Conservation (phyloP, 2,888 invertebrate genomes). For the Cosmia pyralina region DNA sequence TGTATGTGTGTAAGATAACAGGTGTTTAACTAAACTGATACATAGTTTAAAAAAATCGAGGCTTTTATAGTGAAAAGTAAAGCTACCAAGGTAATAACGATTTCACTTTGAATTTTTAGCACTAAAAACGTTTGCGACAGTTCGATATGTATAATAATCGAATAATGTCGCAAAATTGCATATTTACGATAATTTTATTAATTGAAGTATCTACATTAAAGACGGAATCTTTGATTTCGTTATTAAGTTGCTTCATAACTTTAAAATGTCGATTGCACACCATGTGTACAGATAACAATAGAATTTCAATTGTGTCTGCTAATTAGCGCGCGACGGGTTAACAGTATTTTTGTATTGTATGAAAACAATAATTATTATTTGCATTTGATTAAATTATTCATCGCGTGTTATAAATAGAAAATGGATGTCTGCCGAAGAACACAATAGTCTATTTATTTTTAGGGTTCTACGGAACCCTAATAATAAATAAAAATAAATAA, state of each 20-base stretch:
- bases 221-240: slow-evolving; percentile 1
- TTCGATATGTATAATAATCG: slow-evolving; percentile 38
- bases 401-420: not conserved
- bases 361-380: not conserved
- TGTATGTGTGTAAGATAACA: slow-evolving; percentile 24
- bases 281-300: too few species aligned
- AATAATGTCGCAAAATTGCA: slow-evolving; percentile 34
- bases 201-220: not conserved
- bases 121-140: slow-evolving; percentile 54
- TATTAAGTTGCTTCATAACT: not conserved
- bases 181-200: slow-evolving; percentile 12
- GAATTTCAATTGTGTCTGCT: too few species aligned
- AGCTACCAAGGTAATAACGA: slow-evolving; percentile 52
- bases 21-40: slow-evolving; percentile 54
- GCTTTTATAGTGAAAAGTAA: slow-evolving; percentile 55
- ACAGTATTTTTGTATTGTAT: not conserved
- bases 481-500: too few species aligned
- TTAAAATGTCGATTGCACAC: too few species aligned
- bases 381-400: not conserved
- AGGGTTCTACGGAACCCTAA: too few species aligned
- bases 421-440: not conserved
- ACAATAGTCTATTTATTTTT: too few species aligned
- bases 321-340: too few species aligned
- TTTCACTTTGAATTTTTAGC: slow-evolving; percentile 50
- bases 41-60: slow-evolving; percentile 33